Conservation (phyloP, 2,888 invertebrate genomes). For the Sarcophaga subvicina region DNA sequence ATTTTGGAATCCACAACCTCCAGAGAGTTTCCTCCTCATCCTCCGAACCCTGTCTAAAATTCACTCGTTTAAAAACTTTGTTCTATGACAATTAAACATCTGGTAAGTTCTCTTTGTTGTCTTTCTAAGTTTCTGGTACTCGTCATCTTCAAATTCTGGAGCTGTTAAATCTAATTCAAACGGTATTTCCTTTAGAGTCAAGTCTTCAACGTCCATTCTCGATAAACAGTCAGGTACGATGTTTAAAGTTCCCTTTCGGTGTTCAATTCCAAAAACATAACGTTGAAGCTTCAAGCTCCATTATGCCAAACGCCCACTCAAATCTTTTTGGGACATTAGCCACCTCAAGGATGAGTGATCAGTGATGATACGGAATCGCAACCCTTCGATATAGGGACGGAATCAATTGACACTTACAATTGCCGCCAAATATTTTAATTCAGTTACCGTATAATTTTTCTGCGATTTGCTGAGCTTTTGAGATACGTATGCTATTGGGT, state of each 20-base stretch:
- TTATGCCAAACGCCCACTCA: slow-evolving; percentile 13
- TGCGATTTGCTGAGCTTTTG: slow-evolving; percentile 30
- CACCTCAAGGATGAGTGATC: slow-evolving; percentile 24
- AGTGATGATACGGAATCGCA: slow-evolving; percentile 17
- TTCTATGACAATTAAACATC: slow-evolving; percentile 12
- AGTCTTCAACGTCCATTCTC: no score
- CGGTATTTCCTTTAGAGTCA: no score
- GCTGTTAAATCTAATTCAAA: neutral
- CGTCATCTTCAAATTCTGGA: neutral
- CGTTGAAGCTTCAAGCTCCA: slow-evolving; percentile 11
- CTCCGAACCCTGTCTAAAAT: slow-evolving; percentile 1
- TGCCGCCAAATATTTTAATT: slow-evolving; percentile 27
- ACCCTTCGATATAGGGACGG: slow-evolving; percentile 24
- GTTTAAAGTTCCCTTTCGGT: no score
- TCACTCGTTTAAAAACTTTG: slow-evolving; percentile 2
- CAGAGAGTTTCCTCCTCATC: slow-evolving; percentile 29
- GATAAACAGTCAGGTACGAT: no score
- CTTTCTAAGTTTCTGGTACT: neutral
- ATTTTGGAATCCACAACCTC: slow-evolving; percentile 21
- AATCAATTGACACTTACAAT: slow-evolving; percentile 13
- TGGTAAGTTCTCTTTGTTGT: neutral
- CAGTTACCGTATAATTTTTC: neutral
- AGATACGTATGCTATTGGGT: slow-evolving; percentile 17
- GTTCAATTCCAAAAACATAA: no score
- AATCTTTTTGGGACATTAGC: slow-evolving; percentile 29